A percentile compares a stretch with the other conserved stretches of the same genome.
These are phyloP conservation scores for Poeciliopsis retropinna DNA, from an alignment of 2,113 vertebrate species.

Conservation along the genomic window DNA sequence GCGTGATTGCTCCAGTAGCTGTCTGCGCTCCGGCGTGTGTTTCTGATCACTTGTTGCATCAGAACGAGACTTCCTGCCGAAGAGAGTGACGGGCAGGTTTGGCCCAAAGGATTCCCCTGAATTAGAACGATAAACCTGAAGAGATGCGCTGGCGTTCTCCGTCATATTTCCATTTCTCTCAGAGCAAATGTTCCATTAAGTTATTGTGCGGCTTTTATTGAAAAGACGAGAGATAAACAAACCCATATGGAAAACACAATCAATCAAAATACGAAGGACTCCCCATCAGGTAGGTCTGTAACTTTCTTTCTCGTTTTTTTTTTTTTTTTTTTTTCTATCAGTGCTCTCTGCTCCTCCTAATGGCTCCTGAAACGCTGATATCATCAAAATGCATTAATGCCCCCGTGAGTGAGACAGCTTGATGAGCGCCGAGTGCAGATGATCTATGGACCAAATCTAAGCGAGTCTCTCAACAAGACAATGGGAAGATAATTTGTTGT, in stretches of 20 bases:
- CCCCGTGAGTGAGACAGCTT: slow-evolving; percentile 63
- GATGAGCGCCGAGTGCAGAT: slow-evolving; percentile 56
- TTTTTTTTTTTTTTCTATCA: slow-evolving; percentile 45
- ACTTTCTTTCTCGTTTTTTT: slow-evolving; percentile 31
- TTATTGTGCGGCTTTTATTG: neutral
- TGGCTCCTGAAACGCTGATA: slow-evolving; percentile 79
- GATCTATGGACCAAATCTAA: slow-evolving; percentile 67
- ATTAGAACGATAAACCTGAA: neutral
- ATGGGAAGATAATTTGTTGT: slow-evolving; percentile 54
- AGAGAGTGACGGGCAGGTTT: neutral
- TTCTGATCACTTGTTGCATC: slow-evolving; percentile 14
- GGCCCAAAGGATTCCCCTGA: neutral
- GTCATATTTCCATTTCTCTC: slow-evolving; percentile 5
- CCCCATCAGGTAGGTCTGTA: slow-evolving; percentile 42
- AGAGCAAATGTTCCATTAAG: slow-evolving; percentile 9
- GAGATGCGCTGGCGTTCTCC: neutral
- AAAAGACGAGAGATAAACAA: neutral
- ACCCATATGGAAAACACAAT: slow-evolving; percentile 7
- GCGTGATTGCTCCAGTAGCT: slow-evolving; percentile 22
- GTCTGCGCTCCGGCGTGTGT: slow-evolving; percentile 3
- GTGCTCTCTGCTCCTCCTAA: slow-evolving; percentile 67
- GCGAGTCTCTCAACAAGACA: slow-evolving; percentile 50
- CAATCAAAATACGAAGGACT: slow-evolving; percentile 17
- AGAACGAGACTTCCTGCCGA: neutral
- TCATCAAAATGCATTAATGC: slow-evolving; percentile 79